phyloP scores from a whole-genome alignment of 2,888 invertebrate genomes.

The Sisyra nigra region DNA sequence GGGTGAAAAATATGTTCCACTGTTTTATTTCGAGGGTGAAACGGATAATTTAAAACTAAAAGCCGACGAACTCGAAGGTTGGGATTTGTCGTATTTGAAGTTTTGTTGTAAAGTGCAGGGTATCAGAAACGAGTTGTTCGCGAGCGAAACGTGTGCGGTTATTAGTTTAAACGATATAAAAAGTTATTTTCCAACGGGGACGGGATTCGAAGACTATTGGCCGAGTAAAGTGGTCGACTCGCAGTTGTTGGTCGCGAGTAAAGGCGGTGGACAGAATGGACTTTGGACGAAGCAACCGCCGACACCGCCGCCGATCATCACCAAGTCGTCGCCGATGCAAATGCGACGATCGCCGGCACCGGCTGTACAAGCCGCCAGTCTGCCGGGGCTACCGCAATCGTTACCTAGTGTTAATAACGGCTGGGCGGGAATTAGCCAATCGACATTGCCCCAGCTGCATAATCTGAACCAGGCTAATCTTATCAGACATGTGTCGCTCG shows the following conservation, averaged over 20 bases:
- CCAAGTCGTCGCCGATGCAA: constrained; percentile 39
- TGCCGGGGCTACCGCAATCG: constrained; percentile 10
- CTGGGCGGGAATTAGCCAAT: constrained; percentile 28
- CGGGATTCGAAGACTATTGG: constrained; percentile 87
- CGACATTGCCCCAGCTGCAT: constrained; percentile 24
- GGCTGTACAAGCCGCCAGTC: constrained; percentile 18
- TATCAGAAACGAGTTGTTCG: constrained; percentile 78
- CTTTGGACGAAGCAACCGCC: constrained; percentile 69
- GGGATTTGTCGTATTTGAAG: constrained; percentile 85
- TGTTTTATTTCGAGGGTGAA: constrained; percentile 82
- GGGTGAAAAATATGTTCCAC: constrained; percentile 72
- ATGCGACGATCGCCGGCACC: constrained; percentile 26
- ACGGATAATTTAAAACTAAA: constrained; percentile 81
- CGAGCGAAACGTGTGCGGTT: constrained; percentile 79
- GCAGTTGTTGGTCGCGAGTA: constrained; percentile 55
- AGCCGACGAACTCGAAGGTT: constrained; percentile 74
- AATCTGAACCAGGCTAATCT: constrained; percentile 16
- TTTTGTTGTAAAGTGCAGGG: constrained; percentile 92
- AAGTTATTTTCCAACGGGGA: constrained; percentile 78
- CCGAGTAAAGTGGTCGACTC: constrained; percentile 77
- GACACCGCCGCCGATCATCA: constrained; percentile 41
- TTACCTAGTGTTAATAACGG: constrained; percentile 27
- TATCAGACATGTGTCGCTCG: constrained; percentile 7
- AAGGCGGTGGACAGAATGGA: constrained; percentile 37
- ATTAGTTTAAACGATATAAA: constrained; percentile 82